phyloP scores from a whole-genome alignment of 2,113 vertebrate species.

The Natator depressus region DNA sequence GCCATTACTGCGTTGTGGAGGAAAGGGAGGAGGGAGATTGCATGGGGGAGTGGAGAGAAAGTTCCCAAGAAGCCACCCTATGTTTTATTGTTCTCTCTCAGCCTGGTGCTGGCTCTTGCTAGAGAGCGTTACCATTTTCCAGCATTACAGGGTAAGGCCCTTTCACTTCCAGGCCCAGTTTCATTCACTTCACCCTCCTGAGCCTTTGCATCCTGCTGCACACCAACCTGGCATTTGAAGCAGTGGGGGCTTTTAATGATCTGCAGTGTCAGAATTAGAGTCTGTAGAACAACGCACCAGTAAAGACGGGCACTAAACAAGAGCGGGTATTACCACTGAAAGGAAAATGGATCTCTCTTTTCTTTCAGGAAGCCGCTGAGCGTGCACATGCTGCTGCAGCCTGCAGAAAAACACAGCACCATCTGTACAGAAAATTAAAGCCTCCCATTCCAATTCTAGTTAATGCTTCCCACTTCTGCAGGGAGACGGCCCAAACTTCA shows the following conservation, averaged over 20 bases:
- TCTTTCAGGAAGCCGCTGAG: neutral
- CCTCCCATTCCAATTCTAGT: fast-evolving
- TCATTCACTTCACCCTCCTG: neutral
- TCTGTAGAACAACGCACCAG: no score
- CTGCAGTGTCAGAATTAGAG: fast-evolving
- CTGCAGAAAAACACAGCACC: neutral
- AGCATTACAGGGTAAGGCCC: neutral
- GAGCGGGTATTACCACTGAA: neutral
- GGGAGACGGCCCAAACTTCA: neutral
- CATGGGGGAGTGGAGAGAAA: no score
- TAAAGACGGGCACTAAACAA: neutral
- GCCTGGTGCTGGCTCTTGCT: no score
- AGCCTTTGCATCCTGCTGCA: neutral
- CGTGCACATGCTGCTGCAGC: fast-evolving
- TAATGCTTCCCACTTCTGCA: fast-evolving
- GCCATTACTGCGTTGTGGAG: no score
- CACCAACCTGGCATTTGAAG: neutral
- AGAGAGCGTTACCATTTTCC: neutral
- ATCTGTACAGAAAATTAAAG: neutral
- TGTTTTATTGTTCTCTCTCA: neutral
- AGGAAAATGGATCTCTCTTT: neutral
- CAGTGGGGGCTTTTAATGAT: neutral
- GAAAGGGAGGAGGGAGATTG: no score
- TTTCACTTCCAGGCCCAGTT: fast-evolving
- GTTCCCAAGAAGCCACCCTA: neutral